Conservation (phyloP, 2,113 vertebrate species). For the Spermophilus dauricus region DNA sequence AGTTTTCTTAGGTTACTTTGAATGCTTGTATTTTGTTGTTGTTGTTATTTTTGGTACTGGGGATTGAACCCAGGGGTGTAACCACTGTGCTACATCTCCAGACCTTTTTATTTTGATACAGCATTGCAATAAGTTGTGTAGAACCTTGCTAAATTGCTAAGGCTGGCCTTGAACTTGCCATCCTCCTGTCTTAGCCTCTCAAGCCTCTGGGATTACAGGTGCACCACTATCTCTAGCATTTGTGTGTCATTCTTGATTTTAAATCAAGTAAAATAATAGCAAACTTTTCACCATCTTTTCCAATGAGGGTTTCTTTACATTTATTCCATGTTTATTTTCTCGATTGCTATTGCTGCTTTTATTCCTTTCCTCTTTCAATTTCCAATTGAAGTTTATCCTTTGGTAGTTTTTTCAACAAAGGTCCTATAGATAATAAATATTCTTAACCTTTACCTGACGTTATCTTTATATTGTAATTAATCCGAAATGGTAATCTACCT, state of each 20-base stretch:
- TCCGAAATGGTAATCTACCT: neutral
- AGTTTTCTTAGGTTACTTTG: neutral
- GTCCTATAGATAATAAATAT: neutral
- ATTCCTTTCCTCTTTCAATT: slow-evolving; percentile 17
- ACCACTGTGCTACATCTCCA: too few relatives aligned
- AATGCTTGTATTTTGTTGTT: neutral
- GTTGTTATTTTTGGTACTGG: too few relatives aligned
- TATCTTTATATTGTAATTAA: neutral
- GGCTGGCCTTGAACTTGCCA: too few relatives aligned
- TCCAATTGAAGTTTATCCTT: neutral
- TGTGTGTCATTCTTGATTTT: neutral
- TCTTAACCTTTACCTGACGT: neutral
- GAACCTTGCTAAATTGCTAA: too few relatives aligned
- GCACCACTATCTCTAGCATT: too few relatives aligned
- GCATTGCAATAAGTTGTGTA: too few relatives aligned
- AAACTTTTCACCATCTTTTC: neutral
- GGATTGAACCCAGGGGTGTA: too few relatives aligned
- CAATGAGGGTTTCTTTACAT: neutral
- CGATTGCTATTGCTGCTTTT: neutral
- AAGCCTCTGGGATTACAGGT: too few relatives aligned
- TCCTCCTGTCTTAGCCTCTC: too few relatives aligned
- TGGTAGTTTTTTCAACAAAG: neutral
- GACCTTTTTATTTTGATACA: too few relatives aligned
- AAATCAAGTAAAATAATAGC: too few relatives aligned
- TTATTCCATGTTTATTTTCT: neutral